Evolutionary conservation across 2,113 vertebrate species (phyloP), one percentile per base, ranked within the genome.

Genomic region (Psephotus haematonotus): DNA sequence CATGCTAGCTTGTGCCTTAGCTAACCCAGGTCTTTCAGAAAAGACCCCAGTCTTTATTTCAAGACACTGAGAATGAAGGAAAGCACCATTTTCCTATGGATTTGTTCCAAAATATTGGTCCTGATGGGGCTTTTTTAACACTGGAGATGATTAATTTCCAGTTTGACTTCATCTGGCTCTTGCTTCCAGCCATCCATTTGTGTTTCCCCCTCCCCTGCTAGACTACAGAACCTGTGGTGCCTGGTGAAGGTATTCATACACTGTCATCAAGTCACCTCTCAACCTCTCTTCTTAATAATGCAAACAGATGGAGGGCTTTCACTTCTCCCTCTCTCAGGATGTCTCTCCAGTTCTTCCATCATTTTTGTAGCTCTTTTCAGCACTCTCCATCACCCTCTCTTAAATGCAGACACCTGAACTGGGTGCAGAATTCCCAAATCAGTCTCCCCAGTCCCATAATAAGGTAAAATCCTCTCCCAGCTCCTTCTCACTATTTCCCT

Each of bases 261-360:
- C 92, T 95, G 86, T 93, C 96, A 90, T 92, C 94, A 86, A 88
- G 59, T 88, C 88, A 90, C 88, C 76, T 93, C 88, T 83, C 94
- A 78, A 74, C 60, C 88, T 83, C 79, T 85, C 90, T 87, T 86
- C 93, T 85, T 83, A 92, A 96, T 93, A 83, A 86, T 10, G 20
- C 28, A 78, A 96, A 83, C 92, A 95, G 92, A 95, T 95, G 94
- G 96, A 95, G 68, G 46, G 95, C 86, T 94, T 93, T 67, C 86
- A 59, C 86, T 78, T 91, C 86, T 92, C 60, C 60, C 76, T 27
- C 25, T 52, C 46, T 52, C 70, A 75, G 60, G 72, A 55, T 7
- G 2, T 59, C 88, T 74, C 86, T 83, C n/a, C 94, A 75, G 72
- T 17, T 86, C 39, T 70, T 95, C 86, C 77, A 84, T 95, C 88